Conservation (phyloP, 2,797 vertebrate genomes). For the Galago senegalensis region DNA sequence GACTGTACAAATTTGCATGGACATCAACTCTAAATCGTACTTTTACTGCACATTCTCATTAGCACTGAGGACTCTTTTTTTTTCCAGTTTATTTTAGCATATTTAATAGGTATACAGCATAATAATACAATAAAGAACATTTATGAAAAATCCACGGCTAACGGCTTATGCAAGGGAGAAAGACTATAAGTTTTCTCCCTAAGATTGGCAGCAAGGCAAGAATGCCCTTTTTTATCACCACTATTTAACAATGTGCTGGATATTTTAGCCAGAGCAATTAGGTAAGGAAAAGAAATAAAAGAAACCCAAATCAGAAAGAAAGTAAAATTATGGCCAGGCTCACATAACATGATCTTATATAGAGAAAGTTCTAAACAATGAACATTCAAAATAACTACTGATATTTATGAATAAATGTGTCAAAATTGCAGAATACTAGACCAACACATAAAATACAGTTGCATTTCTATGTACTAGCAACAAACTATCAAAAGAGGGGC, state of each 20-base stretch:
- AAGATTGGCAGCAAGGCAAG: background rate
- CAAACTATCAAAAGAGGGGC: background rate
- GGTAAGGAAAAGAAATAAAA: slow-evolving; percentile 1
- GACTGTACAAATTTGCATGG: background rate
- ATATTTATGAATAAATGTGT: background rate
- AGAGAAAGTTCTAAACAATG: background rate
- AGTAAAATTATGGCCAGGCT: background rate
- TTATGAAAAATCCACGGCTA: background rate
- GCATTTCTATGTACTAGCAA: background rate
- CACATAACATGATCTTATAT: background rate
- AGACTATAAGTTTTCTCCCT: background rate
- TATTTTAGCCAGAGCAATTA: background rate
- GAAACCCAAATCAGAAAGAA: background rate
- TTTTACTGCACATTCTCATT: background rate
- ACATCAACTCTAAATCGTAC: background rate
- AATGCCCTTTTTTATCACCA: background rate
- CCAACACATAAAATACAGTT: background rate
- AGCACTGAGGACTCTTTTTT: background rate
- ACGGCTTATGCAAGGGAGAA: background rate
- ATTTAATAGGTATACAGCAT: background rate
- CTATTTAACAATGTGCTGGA: background rate
- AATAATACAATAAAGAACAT: background rate
- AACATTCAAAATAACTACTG: background rate
- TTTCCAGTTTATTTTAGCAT: background rate
- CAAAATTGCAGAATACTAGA: background rate